Percentiles rank a stretch among this genome's conserved stretches.
phyloP scores from a whole-genome alignment of 2,113 vertebrate genomes.

The Laticauda laticaudata region DNA sequence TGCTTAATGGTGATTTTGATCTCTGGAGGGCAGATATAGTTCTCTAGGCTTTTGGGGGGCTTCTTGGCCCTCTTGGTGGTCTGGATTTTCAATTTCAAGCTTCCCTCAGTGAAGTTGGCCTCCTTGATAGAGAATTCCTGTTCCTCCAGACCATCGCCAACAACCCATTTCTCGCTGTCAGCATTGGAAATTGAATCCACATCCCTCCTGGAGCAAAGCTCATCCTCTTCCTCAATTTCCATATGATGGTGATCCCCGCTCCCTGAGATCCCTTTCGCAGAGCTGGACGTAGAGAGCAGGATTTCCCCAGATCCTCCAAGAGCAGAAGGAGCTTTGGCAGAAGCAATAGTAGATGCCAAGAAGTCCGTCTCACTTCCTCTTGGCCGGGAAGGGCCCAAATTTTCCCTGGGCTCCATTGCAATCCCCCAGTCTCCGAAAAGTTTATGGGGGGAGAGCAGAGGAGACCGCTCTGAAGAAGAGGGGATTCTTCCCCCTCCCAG shows the following conservation, averaged over 20 bases:
- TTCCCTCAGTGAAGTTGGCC: slow-evolving; percentile 96
- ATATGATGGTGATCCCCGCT: slow-evolving; percentile 69
- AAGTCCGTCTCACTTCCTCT: slow-evolving; percentile 85
- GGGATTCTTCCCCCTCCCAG: slow-evolving; percentile 33
- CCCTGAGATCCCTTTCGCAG: slow-evolving; percentile 72
- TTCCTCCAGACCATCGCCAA: slow-evolving; percentile 89
- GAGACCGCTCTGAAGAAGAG: slow-evolving; percentile 19
- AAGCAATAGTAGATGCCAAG: slow-evolving; percentile 61
- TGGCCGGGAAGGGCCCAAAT: slow-evolving; percentile 81
- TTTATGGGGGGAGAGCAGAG: slow-evolving; percentile 43
- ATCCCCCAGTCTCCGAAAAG: slow-evolving; percentile 62
- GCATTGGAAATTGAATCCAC: slow-evolving; percentile 89
- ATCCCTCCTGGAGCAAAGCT: slow-evolving; percentile 79
- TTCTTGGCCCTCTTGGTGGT: slow-evolving; percentile 98
- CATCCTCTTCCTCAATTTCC: slow-evolving; percentile 84
- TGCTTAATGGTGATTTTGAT: slow-evolving; percentile 98
- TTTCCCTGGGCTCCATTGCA: slow-evolving; percentile 93
- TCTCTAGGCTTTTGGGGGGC: slow-evolving; percentile 97
- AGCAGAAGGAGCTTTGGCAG: slow-evolving; percentile 51
- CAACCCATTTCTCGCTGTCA: slow-evolving; percentile 86
- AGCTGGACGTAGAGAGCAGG: slow-evolving; percentile 56
- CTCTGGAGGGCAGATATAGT: slow-evolving; percentile 98
- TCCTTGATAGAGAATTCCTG: slow-evolving; percentile 99
- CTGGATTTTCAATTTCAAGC: slow-evolving; percentile 98
- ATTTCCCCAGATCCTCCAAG: slow-evolving; percentile 61